Conservation (phyloP, 2,888 invertebrate species). For the Pyrrhosoma nymphula region DNA sequence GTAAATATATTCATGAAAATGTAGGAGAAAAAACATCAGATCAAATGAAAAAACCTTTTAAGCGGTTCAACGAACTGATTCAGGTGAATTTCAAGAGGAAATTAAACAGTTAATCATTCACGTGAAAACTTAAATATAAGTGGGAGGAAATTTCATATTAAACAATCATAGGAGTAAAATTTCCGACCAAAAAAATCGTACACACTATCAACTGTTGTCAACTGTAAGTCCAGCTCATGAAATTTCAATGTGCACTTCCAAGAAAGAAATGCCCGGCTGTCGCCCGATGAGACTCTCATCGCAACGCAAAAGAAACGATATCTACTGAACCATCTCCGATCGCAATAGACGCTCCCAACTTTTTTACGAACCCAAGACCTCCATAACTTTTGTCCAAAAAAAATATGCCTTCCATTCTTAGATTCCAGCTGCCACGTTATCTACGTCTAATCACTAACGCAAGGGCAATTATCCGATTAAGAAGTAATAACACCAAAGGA, state of each 20-base stretch:
- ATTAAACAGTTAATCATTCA: neutral
- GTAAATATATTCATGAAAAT: too few relatives aligned
- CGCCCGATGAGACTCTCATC: neutral
- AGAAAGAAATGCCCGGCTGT: neutral
- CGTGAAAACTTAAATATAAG: neutral
- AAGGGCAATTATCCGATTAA: constrained; percentile 10
- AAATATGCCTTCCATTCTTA: neutral
- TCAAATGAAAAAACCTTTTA: too few relatives aligned
- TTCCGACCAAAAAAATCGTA: neutral
- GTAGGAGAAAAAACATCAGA: too few relatives aligned
- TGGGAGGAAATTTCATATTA: neutral
- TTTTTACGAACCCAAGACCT: neutral
- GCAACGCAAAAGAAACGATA: neutral
- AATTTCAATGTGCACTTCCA: neutral
- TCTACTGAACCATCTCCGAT: neutral
- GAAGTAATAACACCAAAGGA: neutral
- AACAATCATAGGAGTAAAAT: neutral
- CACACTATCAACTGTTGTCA: neutral
- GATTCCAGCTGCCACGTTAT: neutral
- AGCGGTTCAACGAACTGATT: neutral
- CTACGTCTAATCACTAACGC: neutral
- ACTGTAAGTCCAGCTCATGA: neutral
- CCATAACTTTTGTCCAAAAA: neutral
- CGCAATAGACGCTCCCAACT: neutral
- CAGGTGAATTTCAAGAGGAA: neutral